A percentile compares a stretch with the other conserved stretches of the same genome.
Evolutionary conservation across 2,888 invertebrate species (phyloP).

Genomic region (Callyntrura guangdongensis): DNA sequence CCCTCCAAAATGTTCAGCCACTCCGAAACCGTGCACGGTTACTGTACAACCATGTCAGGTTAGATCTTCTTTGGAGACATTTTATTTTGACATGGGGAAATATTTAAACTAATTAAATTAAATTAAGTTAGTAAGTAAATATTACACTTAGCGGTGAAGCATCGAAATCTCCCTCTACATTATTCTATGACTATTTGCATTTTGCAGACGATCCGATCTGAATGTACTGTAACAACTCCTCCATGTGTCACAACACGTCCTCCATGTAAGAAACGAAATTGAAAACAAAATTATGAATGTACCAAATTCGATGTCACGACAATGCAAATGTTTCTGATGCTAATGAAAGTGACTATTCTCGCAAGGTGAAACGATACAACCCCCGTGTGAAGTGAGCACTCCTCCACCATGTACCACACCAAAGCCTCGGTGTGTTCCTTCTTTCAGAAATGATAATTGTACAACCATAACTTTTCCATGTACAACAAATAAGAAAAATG

Average conservation of each 20-base stretch:
- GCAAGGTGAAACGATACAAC: constrained; percentile 53
- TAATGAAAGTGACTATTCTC: constrained; percentile 5
- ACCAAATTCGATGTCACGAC: too few species aligned
- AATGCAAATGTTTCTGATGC: too few species aligned
- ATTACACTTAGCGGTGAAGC: too few species aligned
- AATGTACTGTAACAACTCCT: constrained; percentile 63
- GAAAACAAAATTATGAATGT: too few species aligned
- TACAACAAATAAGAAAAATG: constrained; percentile 42
- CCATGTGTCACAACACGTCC: constrained; percentile 65
- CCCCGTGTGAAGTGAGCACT: constrained; percentile 63
- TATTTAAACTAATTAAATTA: too few species aligned
- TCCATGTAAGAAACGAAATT: constrained; percentile 50
- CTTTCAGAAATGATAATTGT: constrained; percentile 69
- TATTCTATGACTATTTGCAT: neutral
- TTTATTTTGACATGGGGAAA: too few species aligned
- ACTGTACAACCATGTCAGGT: constrained; percentile 50
- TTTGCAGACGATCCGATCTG: neutral
- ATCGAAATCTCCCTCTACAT: too few species aligned
- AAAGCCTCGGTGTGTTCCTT: constrained; percentile 54
- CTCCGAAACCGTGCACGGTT: constrained; percentile 70
- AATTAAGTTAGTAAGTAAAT: too few species aligned
- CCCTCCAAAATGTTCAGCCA: constrained; percentile 38
- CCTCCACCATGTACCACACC: constrained; percentile 70
- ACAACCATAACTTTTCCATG: constrained; percentile 65
- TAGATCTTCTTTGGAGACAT: neutral